Base-by-base conservation (phyloP, 2,113 vertebrate genomes). In the Gallinago media region DNA sequence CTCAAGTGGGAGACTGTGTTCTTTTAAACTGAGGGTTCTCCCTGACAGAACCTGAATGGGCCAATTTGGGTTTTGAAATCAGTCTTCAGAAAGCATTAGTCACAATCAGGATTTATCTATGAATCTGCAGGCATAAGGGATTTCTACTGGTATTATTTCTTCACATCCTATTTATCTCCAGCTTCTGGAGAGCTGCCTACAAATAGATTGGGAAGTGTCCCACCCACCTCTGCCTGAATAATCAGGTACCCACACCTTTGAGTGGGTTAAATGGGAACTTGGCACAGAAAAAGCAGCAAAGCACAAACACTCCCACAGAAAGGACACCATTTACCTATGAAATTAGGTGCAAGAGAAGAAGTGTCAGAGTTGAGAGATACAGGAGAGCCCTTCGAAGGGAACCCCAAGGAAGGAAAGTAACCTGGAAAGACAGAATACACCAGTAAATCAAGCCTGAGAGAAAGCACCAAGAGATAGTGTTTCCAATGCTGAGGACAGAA, bases 321-420 rank as follows among this genome's bases (percentile, higher is more conserved):
- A 87, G 58, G 65, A 94, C 71, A 88, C 55, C 32, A 97, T 97
- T 99, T 99, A 99, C 99, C 99, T 98, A 99, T 96, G 96, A 97
- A 97, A 94, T 99, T 98, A 98, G 99, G 98, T 97, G 98, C 97
- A 98, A 98, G 97, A 97, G 98, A 96, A 95, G 98, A 98, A 98
- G 98, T 98, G 96, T 99, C 99, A 99, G 99, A 98, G 97, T 97
- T 98, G 97, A 98, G 97, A 98, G 98, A 98, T 95, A 98, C 98
- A 97, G 98, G 97, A 98, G 98, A 98, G 98, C 98, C 98, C 98
- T 99, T 99, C 97, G 98, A 98, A 97, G 99, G 98, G 98, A 99
- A 98, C 95, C 98, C 99, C 97, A 99, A 98, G 97, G 98, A 98
- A 98, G 98, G 97, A 98, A 98, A 98, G 96, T 98, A 99, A 98